Base-by-base conservation (phyloP, 2,113 vertebrate species). In the Cyprinodon brontotheroides region DNA sequence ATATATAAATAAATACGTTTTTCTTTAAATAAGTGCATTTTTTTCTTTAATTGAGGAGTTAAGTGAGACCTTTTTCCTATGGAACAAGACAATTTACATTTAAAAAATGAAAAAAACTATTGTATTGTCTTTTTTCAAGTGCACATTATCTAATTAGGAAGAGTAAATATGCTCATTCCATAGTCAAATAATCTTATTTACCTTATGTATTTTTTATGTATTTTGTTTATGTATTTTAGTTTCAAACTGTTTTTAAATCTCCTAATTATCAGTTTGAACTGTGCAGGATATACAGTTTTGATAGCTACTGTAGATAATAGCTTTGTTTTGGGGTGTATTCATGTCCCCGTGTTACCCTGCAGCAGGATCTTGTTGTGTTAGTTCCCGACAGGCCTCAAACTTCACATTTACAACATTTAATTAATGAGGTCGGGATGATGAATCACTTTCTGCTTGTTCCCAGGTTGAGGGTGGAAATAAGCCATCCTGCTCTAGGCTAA, bases 381-480 rank as follows among this genome's bases (percentile, higher is more conserved):
- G 60, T 60, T 43, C 75, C 63, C 9, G 15, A 67, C 74, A 53
- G 76, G 36, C 66, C 79, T 38, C 39, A 4, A 45, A 10, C 8
- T 70, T 62, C 75, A n/a, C 63, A 65, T 65, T 65, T 74, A 63
- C 78, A 70, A 63, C 67, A 4, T 74, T 84, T 85, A 83, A 90
- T 90, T 81, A 91, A 87, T 48, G 74, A 69, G 53, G 61, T 72
- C 9, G 20, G 83, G 82, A 72, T 1, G 48, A 41, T 0, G 70
- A 60, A 75, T 78, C 75, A 2, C 72, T 87, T 75, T 77, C 79
- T 60, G 65, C 63, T 79, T 61, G 79, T 75, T 86, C 84, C 77
- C 86, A 89, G 87, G 85, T 89, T 82, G 74, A 40, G 68, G 77
- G 81, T 80, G 72, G 83, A 86, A 89, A 87, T 86, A 69, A 82